Evolutionary conservation across 1,140 invertebrate genomes (phyloP).

Genomic region (Zaprionus ornatus): DNA sequence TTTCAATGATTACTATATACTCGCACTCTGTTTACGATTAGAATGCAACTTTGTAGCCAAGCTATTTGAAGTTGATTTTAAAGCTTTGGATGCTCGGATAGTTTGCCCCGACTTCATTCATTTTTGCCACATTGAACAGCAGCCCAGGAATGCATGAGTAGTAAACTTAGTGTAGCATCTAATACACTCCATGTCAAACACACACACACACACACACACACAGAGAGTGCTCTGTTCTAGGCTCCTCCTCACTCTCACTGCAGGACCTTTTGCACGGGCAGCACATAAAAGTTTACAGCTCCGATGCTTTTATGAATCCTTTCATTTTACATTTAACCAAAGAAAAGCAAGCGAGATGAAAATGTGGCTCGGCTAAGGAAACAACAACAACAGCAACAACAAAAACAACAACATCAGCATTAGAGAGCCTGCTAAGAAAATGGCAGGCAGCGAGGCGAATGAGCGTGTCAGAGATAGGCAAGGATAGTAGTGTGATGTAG

Average conservation of each 20-base stretch:
- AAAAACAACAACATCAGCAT: slow-evolving; percentile 22
- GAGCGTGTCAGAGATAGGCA: not conserved
- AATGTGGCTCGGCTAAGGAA: slow-evolving; percentile 34
- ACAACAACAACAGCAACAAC: slow-evolving; percentile 24
- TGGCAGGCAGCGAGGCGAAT: slow-evolving; percentile 18
- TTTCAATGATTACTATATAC: slow-evolving; percentile 1
- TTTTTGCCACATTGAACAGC: slow-evolving; percentile 57
- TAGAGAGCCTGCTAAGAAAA: not conserved
- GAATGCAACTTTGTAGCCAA: slow-evolving; percentile 9
- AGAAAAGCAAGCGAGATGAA: slow-evolving; percentile 49
- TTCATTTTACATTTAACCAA: slow-evolving; percentile 66
- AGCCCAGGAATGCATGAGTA: slow-evolving; percentile 41
- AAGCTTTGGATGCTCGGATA: not conserved
- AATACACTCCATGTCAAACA: slow-evolving; percentile 38
- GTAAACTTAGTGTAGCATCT: slow-evolving; percentile 62
- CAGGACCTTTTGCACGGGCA: slow-evolving; percentile 4
- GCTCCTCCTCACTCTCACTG: not conserved
- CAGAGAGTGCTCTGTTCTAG: not conserved
- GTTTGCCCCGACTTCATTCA: slow-evolving; percentile 19
- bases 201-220: not conserved
- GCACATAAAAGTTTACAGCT: slow-evolving; percentile 34
- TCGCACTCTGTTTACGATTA: not conserved
- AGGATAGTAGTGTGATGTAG: not conserved
- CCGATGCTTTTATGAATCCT: slow-evolving; percentile 57
- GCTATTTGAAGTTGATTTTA: slow-evolving; percentile 4